phyloP scores from a whole-genome alignment of 2,888 invertebrate species.

The Flexamia atlantica region DNA sequence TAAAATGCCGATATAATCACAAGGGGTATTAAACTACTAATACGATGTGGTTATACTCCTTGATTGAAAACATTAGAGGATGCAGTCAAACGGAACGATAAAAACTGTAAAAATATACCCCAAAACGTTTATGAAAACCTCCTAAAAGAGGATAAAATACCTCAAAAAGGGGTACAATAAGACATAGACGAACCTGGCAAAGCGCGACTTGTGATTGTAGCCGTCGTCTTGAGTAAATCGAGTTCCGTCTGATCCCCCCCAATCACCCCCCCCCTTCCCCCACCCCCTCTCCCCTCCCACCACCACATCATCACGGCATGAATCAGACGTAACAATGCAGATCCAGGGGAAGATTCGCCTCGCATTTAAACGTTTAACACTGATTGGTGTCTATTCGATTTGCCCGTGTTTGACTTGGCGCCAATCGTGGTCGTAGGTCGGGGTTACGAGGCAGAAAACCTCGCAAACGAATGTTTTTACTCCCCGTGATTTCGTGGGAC shows the following conservation, averaged over 20 bases:
- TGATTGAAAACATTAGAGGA: no score
- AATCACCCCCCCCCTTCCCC: neutral
- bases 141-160: no score
- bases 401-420: slow-evolving; percentile 8
- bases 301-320: slow-evolving; percentile 7
- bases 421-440: slow-evolving; percentile 46
- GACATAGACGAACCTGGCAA: neutral
- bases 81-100: no score
- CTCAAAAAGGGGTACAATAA: no score
- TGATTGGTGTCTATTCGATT: slow-evolving; percentile 35
- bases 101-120: no score
- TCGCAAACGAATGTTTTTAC: no score
- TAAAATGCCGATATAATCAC: no score
- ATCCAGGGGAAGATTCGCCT: slow-evolving; percentile 5
- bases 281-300: neutral
- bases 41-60: no score
- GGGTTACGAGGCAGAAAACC: no score
- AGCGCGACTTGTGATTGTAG: slow-evolving; percentile 13
- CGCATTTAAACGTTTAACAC: slow-evolving; percentile 51
- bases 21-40: no score
- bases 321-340: slow-evolving; percentile 50
- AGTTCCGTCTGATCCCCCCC: neutral
- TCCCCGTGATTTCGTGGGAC: no score
- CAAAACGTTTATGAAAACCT: no score
- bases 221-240: neutral